Conservation (phyloP, 2,888 invertebrate species). For the Aspidapion aeneum region DNA sequence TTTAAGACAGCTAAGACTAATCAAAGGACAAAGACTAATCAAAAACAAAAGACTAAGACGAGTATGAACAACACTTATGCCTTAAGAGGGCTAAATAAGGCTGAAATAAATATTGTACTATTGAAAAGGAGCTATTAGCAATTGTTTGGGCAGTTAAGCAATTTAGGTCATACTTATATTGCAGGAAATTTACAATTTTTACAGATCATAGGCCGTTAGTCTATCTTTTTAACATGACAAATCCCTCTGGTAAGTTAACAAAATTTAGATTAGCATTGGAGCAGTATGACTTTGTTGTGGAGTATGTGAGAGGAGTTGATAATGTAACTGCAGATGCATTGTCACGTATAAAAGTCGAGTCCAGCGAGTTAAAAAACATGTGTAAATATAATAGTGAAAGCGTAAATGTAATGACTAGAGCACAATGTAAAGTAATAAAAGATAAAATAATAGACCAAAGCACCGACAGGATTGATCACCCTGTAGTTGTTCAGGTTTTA, state of each 20-base stretch:
- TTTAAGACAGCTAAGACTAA: too few species aligned
- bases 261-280: slow-evolving; percentile 30
- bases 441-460: background rate
- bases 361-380: slow-evolving; percentile 18
- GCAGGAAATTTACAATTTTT: background rate
- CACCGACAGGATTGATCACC: background rate
- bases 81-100: background rate
- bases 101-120: slow-evolving; percentile 14
- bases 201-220: slow-evolving; percentile 5
- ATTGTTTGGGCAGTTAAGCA: slow-evolving; percentile 15
- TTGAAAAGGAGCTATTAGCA: slow-evolving; percentile 27
- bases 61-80: background rate
- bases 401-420: background rate
- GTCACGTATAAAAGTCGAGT: too few species aligned
- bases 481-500: background rate
- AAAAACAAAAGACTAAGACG: background rate
- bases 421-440: background rate
- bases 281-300: slow-evolving; percentile 5
- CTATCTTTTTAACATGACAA: slow-evolving; percentile 10
- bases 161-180: slow-evolving; percentile 8
- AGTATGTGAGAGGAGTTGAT: slow-evolving; percentile 6
- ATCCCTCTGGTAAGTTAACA: slow-evolving; percentile 22
- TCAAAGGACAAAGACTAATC: too few species aligned
- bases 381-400: background rate
- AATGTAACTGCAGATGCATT: slow-evolving; percentile 7